Evolutionary conservation across 35 echinoderm and acorn worm species (phyloP).

Genomic region (Ptychodera flava): DNA sequence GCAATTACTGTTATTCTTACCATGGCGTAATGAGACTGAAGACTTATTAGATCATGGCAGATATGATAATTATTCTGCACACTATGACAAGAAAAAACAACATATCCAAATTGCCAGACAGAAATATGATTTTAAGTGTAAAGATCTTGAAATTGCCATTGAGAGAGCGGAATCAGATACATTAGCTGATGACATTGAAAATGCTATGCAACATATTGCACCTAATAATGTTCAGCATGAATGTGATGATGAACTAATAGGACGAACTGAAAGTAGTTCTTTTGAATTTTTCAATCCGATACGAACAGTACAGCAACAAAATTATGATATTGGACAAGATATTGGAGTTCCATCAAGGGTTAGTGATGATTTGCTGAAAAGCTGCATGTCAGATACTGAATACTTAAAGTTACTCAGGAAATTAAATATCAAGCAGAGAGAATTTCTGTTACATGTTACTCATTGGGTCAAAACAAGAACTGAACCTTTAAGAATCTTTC

Average conservation of each 20-base stretch:
- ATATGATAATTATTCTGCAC: not conserved
- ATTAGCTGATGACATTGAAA: not conserved
- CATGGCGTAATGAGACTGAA: slow-evolving; percentile 30
- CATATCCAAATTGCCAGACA: not conserved
- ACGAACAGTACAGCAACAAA: slow-evolving; percentile 13
- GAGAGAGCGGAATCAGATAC: not conserved
- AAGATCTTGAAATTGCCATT: not conserved
- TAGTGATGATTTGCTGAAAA: slow-evolving; percentile 6
- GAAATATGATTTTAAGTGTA: not conserved
- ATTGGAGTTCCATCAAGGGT: slow-evolving; percentile 12
- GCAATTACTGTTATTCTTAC: slow-evolving; percentile 35
- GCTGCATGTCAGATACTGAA: slow-evolving; percentile 11
- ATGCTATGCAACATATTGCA: not conserved
- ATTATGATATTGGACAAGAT: slow-evolving; percentile 45
- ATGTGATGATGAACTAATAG: not conserved
- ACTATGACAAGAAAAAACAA: not conserved
- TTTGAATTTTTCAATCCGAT: not conserved
- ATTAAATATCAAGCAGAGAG: slow-evolving; percentile 36
- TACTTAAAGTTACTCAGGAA: slow-evolving; percentile 12
- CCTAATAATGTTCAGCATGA: not conserved
- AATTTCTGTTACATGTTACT: slow-evolving; percentile 31
- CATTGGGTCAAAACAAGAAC: slow-evolving; percentile 22
- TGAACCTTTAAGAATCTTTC: slow-evolving; percentile 33
- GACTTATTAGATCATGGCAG: not conserved
- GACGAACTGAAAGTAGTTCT: not conserved